Conservation (phyloP, 2,888 invertebrate genomes). For the Volucella zonaria region DNA sequence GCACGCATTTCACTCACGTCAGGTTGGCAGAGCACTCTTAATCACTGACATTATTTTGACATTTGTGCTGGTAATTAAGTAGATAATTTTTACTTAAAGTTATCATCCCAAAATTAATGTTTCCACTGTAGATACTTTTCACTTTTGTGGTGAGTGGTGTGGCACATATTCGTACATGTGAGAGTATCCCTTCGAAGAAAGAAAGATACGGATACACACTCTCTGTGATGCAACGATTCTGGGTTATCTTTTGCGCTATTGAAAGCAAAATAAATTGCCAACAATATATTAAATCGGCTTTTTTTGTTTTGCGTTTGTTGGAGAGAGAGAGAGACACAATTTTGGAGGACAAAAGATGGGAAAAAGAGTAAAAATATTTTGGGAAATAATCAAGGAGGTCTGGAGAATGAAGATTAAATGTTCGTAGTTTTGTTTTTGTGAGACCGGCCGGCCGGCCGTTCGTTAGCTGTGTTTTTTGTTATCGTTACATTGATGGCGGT, state of each 20-base stretch:
- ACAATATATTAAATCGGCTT: conserved; percentile 9
- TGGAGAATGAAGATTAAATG: conserved; percentile 48
- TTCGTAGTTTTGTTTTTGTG: not conserved
- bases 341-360: no score
- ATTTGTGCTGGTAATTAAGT: conserved; percentile 73
- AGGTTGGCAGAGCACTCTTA: conserved; percentile 66
- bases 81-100: conserved; percentile 70
- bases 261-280: conserved; percentile 64
- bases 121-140: conserved; percentile 50
- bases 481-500: conserved; percentile 51
- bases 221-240: conserved; percentile 9
- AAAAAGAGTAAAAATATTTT: no score
- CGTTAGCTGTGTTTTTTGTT: conserved; percentile 35
- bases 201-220: conserved; percentile 7
- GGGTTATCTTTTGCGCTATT: conserved; percentile 55
- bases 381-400: conserved; percentile 35
- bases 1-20: conserved; percentile 68
- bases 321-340: no score
- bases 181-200: not conserved
- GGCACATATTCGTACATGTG: not conserved
- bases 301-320: not conserved
- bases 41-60: conserved; percentile 74
- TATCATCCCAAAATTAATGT: conserved; percentile 64
- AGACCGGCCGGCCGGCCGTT: not conserved
- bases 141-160: conserved; percentile 24